Base-by-base conservation (phyloP, 2,797 vertebrate species). In the Peromyscus nudipes region DNA sequence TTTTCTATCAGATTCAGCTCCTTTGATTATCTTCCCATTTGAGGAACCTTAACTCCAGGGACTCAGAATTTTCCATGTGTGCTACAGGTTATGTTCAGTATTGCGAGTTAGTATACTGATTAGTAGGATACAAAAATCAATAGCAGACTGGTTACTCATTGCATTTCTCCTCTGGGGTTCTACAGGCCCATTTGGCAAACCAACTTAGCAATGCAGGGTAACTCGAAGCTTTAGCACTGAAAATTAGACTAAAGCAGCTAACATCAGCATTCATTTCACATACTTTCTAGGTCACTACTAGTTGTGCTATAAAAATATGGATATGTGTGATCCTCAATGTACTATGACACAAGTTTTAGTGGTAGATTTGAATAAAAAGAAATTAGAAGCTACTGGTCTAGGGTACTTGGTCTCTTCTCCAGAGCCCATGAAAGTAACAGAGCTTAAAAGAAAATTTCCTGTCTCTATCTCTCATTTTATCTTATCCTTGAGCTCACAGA, bases 91-190 rank as follows among this genome's bases (percentile, higher is more conserved):
- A 37, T 62, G 55, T 14, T 95, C 55, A 93, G n/a, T 34, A 93
- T 65, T 86, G 65, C 34, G 27, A 8, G 31, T 52, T 67, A 67
- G 19, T n/a, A 37, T 83, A 43, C 43, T 65, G 71, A 80, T 69
- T 29, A 23, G 40, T 52, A 49, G n/a, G 29, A 92, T 55, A 37
- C 3, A 93, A 89, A 96, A 96, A 57, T 86, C 62, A 82, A 14
- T n/a, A 27, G 2, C 7, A 31, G 27, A 31, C 55, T 65, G 43
- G 81, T 23, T 34, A 25, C 16, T 31, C 29, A 34, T 11, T 1
- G 9, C 6, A 31, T 52, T 49, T 85, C 19, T 67, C 31, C 43
- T 49, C 31, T 85, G 43, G 6, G 4, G 12, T 69, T 21, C 11
- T 52, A 49, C 10, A 85, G 29, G 6, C 11, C 40, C 31, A 85